Base-by-base conservation (phyloP, 2,113 vertebrate species). In the Serilophus lunatus region DNA sequence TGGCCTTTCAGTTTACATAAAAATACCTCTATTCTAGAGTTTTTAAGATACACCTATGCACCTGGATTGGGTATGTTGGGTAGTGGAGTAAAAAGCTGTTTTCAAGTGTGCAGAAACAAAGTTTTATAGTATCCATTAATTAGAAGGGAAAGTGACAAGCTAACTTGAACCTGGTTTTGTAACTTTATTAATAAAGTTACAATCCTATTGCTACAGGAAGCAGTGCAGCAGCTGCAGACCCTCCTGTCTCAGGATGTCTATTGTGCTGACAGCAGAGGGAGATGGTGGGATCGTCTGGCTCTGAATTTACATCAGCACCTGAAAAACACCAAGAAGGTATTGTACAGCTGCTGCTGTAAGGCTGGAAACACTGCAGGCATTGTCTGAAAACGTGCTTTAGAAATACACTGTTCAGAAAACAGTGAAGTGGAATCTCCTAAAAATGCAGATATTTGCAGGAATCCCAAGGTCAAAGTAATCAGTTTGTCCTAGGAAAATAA, bases 241-340 rank as follows among this genome's bases (percentile, higher is more conserved):
- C 98, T 99, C 45, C 93, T 99, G 79, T 96, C 97, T 38, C 99
- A 99, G 96, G 93, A 96, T 2, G 57, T 98, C 69, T 99, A 99
- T 44, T 99, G 99, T 97, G 97, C 96, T 11, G 98, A 99, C 98
- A 99, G 98, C 96, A 98, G 99, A 88, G 99, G 99, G 60, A 98
- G 98, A 10, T 99, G 99, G 99, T 99, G 99, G 99, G 99, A 99
- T 85, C 98, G 99, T 16, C 97, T 99, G 45, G 99, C 99, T 6
- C 98, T 99, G 29, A 99, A 99, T 96, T 97, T 99, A 29, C 99
- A 99, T 60, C 99, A 99, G 94, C 99, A 99, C 95, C 94, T 99
- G 60, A 99, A 99, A 93, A 98, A 96, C 79, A 96, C 96, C 0
- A 97, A 98, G 81, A 97, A 98, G 97, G 99, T 99, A 97, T 23